phyloP scores from a whole-genome alignment of 2,113 vertebrate genomes.

The Entomyzon cyanotis region DNA sequence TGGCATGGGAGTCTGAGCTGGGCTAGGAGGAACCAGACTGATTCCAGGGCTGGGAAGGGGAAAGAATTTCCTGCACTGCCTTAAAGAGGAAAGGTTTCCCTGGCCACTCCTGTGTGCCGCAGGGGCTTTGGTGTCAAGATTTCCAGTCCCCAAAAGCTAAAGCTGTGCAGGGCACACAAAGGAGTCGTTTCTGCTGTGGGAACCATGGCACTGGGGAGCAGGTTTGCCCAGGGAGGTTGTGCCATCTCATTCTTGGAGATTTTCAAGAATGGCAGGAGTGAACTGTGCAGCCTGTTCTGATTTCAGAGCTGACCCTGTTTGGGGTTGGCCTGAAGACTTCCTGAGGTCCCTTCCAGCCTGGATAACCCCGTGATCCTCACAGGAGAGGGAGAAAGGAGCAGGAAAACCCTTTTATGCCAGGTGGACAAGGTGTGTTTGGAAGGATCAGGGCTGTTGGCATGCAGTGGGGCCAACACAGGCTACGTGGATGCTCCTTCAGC shows the following conservation, averaged over 20 bases:
- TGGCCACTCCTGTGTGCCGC: background rate
- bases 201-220: background rate
- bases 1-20: background rate
- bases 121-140: background rate
- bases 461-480: background rate
- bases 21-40: background rate
- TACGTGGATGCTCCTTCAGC: background rate
- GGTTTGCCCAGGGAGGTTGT: background rate
- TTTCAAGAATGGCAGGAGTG: background rate
- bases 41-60: background rate
- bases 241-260: rapidly evolving
- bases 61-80: background rate
- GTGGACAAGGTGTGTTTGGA: background rate
- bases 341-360: background rate
- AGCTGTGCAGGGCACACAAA: background rate
- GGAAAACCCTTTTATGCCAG: background rate
- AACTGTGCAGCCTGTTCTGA: background rate
- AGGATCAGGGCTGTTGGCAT: background rate
- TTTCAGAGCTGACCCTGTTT: background rate
- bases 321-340: background rate
- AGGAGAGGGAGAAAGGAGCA: background rate
- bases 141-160: background rate
- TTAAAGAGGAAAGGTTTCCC: background rate
- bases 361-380: background rate
- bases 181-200: background rate